These are phyloP conservation scores for Andrena flavipes DNA, from an alignment of 2,888 invertebrate species.

Conservation along the genomic window DNA sequence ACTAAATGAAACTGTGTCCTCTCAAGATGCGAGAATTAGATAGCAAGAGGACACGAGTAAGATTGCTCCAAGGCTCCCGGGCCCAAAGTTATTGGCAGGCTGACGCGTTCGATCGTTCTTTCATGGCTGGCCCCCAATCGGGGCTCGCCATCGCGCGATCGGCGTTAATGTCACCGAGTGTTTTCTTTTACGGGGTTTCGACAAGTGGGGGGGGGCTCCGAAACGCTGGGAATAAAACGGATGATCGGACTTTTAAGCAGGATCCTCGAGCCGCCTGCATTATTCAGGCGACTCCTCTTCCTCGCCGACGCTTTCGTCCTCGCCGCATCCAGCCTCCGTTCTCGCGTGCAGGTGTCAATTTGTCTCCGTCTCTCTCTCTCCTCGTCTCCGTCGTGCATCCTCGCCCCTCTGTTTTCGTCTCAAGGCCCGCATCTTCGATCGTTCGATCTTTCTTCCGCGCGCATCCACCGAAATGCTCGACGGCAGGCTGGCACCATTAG, in stretches of 20 bases:
- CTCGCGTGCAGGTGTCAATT: slow-evolving; percentile 80
- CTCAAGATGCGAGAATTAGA: neutral
- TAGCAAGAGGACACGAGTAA: neutral
- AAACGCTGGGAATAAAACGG: slow-evolving; percentile 64
- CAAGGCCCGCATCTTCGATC: slow-evolving; percentile 8
- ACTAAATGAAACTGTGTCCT: too few species aligned
- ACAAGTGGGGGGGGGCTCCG: slow-evolving; percentile 14
- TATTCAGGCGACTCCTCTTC: slow-evolving; percentile 77
- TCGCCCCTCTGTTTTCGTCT: slow-evolving; percentile 15
- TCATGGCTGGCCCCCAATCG: slow-evolving; percentile 24
- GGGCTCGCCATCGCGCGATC: neutral
- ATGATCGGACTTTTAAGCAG: slow-evolving; percentile 79
- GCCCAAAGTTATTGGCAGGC: neutral
- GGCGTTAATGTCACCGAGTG: slow-evolving; percentile 45
- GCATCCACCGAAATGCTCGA: slow-evolving; percentile 51
- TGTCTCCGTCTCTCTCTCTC: slow-evolving; percentile 60
- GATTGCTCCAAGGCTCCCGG: neutral
- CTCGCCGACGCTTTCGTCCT: slow-evolving; percentile 60
- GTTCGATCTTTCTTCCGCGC: slow-evolving; percentile 23
- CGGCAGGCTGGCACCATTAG: slow-evolving; percentile 75
- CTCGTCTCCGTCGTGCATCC: slow-evolving; percentile 3
- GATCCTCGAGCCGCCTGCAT: slow-evolving; percentile 74
- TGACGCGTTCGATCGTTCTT: slow-evolving; percentile 5
- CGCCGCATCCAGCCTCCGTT: slow-evolving; percentile 63
- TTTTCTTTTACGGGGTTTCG: slow-evolving; percentile 45